phyloP scores from a whole-genome alignment of 2,888 invertebrate genomes.

The Ecliptopera silaceata region DNA sequence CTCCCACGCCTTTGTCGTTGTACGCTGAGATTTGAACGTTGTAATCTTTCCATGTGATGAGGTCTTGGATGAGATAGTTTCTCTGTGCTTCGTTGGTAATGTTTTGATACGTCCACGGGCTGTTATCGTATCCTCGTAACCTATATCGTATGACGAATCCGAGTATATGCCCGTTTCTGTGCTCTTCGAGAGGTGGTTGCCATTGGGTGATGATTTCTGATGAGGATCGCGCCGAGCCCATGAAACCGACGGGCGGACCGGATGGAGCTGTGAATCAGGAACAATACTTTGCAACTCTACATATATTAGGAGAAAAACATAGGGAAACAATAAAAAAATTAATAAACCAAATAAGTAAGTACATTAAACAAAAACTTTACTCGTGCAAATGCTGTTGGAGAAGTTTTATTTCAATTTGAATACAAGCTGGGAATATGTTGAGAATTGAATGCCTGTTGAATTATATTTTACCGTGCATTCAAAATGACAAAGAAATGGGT shows the following conservation, averaged over 20 bases:
- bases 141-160: constrained; percentile 97
- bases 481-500: background rate
- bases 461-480: constrained; percentile 1
- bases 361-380: background rate
- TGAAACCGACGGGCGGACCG: constrained; percentile 96
- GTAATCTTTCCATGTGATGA: constrained; percentile 99
- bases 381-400: constrained; percentile 6
- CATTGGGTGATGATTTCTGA: constrained; percentile 98
- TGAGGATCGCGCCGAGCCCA: constrained; percentile 96
- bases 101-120: constrained; percentile 95
- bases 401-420: constrained; percentile 9
- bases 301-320: too few relatives aligned
- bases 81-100: constrained; percentile 96
- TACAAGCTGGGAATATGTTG: constrained; percentile 4
- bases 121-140: constrained; percentile 94
- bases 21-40: constrained; percentile 98
- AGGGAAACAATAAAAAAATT: background rate
- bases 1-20: constrained; percentile 97
- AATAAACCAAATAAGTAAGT: background rate
- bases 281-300: background rate
- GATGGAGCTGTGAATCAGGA: constrained; percentile 90
- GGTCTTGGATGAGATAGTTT: constrained; percentile 93
- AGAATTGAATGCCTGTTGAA: constrained; percentile 1
- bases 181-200: constrained; percentile 97
- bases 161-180: constrained; percentile 96